Evolutionary conservation across 2,888 invertebrate genomes (phyloP), one percentile per base, ranked within the genome.

Genomic region (Eledona agricola): DNA sequence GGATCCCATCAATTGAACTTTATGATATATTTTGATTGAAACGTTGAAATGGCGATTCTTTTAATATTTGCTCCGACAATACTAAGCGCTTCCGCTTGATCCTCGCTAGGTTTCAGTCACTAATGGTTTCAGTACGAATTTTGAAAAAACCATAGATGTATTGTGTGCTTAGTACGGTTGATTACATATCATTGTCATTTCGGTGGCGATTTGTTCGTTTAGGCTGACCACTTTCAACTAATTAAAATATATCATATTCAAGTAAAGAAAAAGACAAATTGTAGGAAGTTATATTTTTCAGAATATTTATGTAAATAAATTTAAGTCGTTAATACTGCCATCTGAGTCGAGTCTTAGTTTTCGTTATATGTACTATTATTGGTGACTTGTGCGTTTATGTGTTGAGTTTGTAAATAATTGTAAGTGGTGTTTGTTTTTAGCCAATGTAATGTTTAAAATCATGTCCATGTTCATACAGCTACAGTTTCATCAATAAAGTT

Each of bases 1-100:
- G 67, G 77, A 78, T 59, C 73, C 76, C 16, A 67, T 77, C 22
- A 69, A 66, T 59, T 75, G 71, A 70, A 62, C 28, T 12, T n/a
- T 38, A 40, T 50, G 51, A 49, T 56, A 47, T 52, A 56, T 56
- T 53, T 56, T 51, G 23, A 53, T 47, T 40, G 13, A 32, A 40
- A 15, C 11, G 15, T 25, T 7, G 31, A 29, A 25, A 15, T 40
- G n/a, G 28, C 23, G 7, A 17, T 31, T 31, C 15, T 26, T 13
- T 16, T 15, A 23, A 25, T 12, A 6, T 28, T 38, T 40, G 17
- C 25, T 38, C 9, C 28, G 40, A 40, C 42, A 31, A 31, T 42
- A 42, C 31, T 11, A 11, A 19, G 10, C 10, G 25, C 25, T 25
- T 25, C 11, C 11, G 9, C 11, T 25, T 11, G 25, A 11, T 11